Evolutionary conservation across 2,797 vertebrate species (phyloP).

Genomic region (Glossophaga mutica): DNA sequence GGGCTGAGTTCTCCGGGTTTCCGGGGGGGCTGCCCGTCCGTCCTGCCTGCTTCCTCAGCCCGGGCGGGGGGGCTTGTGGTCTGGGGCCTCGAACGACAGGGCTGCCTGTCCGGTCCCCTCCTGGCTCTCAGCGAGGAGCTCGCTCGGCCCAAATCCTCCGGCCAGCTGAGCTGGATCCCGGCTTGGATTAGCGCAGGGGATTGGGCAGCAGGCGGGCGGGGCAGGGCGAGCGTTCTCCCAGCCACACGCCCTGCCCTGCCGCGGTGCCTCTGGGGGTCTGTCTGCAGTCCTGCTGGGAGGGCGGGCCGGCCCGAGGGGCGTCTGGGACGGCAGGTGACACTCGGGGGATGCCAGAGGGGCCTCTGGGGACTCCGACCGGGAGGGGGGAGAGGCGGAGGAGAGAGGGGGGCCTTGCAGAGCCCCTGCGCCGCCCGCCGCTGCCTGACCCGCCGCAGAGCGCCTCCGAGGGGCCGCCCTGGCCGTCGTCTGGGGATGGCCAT

Average conservation of each 20-base stretch:
- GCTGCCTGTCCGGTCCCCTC: neutral
- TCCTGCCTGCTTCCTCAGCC: neutral
- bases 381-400: neutral
- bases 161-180: constrained; percentile 77
- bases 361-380: neutral
- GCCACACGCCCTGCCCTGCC: neutral
- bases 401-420: neutral
- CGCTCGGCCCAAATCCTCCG: constrained; percentile 87
- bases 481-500: constrained; percentile 53
- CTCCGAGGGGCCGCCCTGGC: fast-evolving
- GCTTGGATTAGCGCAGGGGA: constrained; percentile 90
- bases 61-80: neutral
- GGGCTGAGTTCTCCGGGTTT: neutral
- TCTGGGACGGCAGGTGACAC: neutral
- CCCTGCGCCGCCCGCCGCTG: fast-evolving
- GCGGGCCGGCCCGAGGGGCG: neutral
- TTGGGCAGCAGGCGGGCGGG: constrained; percentile 81
- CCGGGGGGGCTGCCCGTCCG: fast-evolving
- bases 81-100: neutral
- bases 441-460: neutral
- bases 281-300: constrained; percentile 31
- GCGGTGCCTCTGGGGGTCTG: neutral
- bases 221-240: fast-evolving
- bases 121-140: constrained; percentile 74
- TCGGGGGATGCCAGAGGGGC: neutral